Percentiles rank a stretch among this genome's conserved stretches.
phyloP scores from a whole-genome alignment of 2,797 vertebrate genomes.

The Antrozous pallidus region DNA sequence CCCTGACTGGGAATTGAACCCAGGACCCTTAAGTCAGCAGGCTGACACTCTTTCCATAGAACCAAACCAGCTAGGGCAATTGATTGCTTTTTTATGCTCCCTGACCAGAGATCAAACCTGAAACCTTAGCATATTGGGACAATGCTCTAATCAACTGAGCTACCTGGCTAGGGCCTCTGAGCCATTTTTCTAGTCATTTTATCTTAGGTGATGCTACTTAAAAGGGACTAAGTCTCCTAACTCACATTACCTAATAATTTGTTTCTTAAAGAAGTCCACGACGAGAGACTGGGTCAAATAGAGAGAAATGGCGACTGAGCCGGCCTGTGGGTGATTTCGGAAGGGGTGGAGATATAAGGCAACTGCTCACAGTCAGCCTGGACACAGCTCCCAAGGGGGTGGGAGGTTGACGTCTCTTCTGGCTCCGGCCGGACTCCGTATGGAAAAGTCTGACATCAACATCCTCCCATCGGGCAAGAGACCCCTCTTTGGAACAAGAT shows the following conservation, averaged over 20 bases:
- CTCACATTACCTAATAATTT: background rate
- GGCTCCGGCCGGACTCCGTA: background rate
- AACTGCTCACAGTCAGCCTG: background rate
- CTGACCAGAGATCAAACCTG: too few species aligned
- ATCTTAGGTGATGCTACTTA: background rate
- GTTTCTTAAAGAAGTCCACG: background rate
- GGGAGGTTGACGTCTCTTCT: background rate
- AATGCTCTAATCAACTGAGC: too few species aligned
- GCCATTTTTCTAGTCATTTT: background rate
- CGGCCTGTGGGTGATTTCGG: background rate
- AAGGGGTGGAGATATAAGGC: background rate
- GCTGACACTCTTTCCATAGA: too few species aligned
- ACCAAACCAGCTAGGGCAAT: too few species aligned
- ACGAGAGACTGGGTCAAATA: conserved; percentile 34
- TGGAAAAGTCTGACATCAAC: background rate
- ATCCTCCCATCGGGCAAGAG: background rate
- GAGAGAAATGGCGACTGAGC: conserved; percentile 29
- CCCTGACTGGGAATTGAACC: too few species aligned
- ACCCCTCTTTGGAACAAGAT: conserved; percentile 26
- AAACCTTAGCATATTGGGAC: too few species aligned
- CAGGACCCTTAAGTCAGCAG: too few species aligned
- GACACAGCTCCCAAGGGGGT: background rate
- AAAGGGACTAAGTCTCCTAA: background rate
- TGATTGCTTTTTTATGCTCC: too few species aligned
- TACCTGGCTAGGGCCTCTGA: background rate